These are phyloP conservation scores for Tachuris rubrigastra DNA, from an alignment of 2,113 vertebrate species.

Conservation along the genomic window DNA sequence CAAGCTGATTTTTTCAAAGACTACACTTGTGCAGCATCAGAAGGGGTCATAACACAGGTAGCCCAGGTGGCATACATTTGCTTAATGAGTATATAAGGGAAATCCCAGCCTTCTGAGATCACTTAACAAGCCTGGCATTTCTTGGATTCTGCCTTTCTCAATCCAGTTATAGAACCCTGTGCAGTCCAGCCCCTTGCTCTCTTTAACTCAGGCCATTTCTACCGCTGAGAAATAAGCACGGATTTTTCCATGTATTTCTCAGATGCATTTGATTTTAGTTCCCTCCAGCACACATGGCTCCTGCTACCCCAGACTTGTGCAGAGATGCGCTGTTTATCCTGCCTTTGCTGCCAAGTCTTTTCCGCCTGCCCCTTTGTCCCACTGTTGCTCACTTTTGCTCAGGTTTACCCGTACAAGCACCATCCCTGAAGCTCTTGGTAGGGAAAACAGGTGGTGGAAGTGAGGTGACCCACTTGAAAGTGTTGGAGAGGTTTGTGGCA, in stretches of 20 bases:
- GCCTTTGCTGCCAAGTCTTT: not conserved
- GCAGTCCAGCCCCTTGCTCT: not conserved
- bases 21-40: not conserved
- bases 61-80: not conserved
- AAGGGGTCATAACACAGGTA: not conserved
- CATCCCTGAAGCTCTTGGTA: not conserved
- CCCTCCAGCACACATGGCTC: rapidly evolving
- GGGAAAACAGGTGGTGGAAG: not conserved
- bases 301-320: not conserved
- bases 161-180: not conserved
- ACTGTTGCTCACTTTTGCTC: not conserved
- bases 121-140: not conserved
- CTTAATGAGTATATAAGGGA: not conserved
- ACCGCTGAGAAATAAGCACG: not conserved
- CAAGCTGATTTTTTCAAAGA: not conserved
- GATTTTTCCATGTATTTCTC: not conserved
- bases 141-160: not conserved
- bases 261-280: not conserved
- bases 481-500: not conserved
- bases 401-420: not conserved
- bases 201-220: not conserved
- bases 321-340: not conserved
- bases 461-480: rapidly evolving
- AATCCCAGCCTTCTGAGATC: not conserved
- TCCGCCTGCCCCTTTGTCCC: not conserved